Percentiles rank a stretch among this genome's conserved stretches.
These are phyloP conservation scores for Fukomys damarensis DNA, from an alignment of 2,113 vertebrate species.

Conservation along the genomic window DNA sequence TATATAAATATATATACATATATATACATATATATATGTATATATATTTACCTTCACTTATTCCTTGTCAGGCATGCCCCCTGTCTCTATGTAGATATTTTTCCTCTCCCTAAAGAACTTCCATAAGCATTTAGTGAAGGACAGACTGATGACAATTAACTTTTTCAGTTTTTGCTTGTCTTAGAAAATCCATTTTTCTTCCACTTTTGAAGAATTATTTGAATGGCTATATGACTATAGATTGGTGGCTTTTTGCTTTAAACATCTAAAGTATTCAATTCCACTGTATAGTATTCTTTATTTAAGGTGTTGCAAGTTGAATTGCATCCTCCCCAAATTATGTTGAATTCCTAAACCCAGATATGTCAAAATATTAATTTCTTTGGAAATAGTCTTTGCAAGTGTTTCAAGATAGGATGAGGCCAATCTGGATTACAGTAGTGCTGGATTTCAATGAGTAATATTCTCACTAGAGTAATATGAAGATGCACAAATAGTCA, in stretches of 20 bases:
- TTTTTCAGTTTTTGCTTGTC: background rate
- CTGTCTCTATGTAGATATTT: background rate
- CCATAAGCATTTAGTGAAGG: background rate
- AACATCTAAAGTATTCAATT: background rate
- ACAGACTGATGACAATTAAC: background rate
- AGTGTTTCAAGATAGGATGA: background rate
- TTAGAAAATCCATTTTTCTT: background rate
- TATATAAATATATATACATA: background rate
- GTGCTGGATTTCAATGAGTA: background rate
- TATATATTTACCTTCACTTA: background rate
- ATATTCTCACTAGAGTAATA: background rate
- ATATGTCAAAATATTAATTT: background rate
- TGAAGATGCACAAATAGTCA: background rate
- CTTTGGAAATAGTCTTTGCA: background rate
- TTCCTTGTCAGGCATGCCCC: background rate
- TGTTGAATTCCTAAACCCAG: background rate
- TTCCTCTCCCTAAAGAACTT: background rate
- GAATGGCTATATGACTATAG: background rate
- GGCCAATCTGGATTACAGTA: background rate
- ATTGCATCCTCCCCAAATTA: background rate
- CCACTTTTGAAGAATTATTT: background rate
- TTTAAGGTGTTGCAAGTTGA: background rate
- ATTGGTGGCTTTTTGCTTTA: background rate
- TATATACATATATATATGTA: background rate
- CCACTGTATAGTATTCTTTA: background rate